Percentiles rank a stretch among this genome's conserved stretches.
phyloP scores from a whole-genome alignment of 1,140 invertebrate species.

The Pseudoatta argentina region DNA sequence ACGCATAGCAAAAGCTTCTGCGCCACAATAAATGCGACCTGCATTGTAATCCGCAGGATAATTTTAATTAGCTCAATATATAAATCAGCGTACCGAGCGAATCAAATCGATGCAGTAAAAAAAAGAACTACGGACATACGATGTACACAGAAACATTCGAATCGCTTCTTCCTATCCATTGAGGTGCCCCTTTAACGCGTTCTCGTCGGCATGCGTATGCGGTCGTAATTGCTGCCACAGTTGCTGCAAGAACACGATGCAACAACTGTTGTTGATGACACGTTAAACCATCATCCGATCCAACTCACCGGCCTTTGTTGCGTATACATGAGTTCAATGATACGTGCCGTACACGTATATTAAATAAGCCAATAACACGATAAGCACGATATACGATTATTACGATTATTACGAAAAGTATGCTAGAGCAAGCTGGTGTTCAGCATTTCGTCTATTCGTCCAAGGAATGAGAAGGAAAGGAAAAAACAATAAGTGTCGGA shows the following conservation, averaged over 20 bases:
- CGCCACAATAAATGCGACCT: constrained; percentile 25
- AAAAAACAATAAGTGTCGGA: constrained; percentile 2
- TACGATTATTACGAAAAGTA: constrained; percentile 20
- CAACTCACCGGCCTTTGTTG: constrained; percentile 68
- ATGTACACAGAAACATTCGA: neutral
- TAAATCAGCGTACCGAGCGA: constrained; percentile 40
- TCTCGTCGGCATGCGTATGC: constrained; percentile 6
- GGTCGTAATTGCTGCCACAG: constrained; percentile 66
- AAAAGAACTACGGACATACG: neutral
- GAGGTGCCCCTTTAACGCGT: constrained; percentile 30
- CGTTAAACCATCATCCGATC: constrained; percentile 76
- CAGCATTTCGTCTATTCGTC: neutral
- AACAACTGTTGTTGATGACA: constrained; percentile 73
- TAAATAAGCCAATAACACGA: constrained; percentile 48
- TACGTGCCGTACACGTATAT: constrained; percentile 67
- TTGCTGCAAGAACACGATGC: constrained; percentile 63
- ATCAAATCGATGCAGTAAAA: constrained; percentile 9
- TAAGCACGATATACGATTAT: neutral
- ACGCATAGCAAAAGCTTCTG: neutral
- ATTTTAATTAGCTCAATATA: constrained; percentile 77
- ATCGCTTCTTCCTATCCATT: constrained; percentile 20
- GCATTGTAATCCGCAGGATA: constrained; percentile 67
- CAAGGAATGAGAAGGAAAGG: neutral
- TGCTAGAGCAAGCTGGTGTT: neutral
- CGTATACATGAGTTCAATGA: constrained; percentile 75